Base-by-base conservation (phyloP, 2,797 vertebrate genomes). In the Mormyrus hasselquistii region DNA sequence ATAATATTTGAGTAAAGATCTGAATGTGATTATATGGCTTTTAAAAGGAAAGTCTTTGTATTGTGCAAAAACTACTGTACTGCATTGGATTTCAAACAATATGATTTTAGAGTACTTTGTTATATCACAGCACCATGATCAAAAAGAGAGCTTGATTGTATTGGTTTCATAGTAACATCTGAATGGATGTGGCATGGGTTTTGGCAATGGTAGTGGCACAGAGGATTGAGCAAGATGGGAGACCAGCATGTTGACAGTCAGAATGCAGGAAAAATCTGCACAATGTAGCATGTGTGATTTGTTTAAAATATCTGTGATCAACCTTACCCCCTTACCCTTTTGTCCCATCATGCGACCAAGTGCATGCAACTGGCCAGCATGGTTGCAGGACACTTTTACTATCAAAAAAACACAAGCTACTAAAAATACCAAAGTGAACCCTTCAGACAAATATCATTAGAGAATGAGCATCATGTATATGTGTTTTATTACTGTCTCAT, bases 401-500 rank as follows among this genome's bases (percentile, higher is more conserved):
- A 59, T 14, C 47, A 47, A 52, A 49, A 47, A 53, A 55, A 65
- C 34, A 10, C 49, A 52, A 25, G 14, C 83, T 29, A 47, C n/a
- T 22, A 49, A 86, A 59, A 12, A 44, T 38, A 41, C n/a, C 25
- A 29, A 49, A 29, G 22, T 29, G 10, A 29, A 53, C 12, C 29
- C 41, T 34, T 41, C 49, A 53, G 88, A 53, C 34, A 29, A 73
- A 57, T 29, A 49, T 9, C 34, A 41, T 57, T 88, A 55, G 47
- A 53, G 44, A 79, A 50, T 88, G 41, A 57, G 50, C 79, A 86
- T 88, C 86, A 88, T 88, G 76, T 88, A 85, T 89, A 88, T 76
- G 76, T 88, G 90, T 90, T 89, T 59, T 90, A 76, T 90, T 84
- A 69, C 88, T 88, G 86, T 88, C 38, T 34, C 89, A 89, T 90